These are phyloP conservation scores for Corythornis cristatus DNA, from an alignment of 2,113 vertebrate genomes.

Conservation along the genomic window DNA sequence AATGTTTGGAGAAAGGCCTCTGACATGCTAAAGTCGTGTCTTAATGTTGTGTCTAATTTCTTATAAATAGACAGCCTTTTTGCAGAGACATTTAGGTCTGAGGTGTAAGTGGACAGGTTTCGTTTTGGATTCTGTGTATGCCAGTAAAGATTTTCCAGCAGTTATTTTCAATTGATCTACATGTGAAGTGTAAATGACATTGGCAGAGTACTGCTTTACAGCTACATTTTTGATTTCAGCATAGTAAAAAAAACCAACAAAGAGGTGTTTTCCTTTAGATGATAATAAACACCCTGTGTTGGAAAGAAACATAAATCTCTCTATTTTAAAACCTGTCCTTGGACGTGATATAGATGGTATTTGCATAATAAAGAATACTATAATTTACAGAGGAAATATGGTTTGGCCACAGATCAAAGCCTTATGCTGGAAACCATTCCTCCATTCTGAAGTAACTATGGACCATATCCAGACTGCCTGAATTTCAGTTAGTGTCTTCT, in stretches of 20 bases:
- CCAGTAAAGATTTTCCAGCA: background rate
- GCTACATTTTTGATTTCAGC: background rate
- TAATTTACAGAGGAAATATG: constrained; percentile 59
- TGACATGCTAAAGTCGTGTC: background rate
- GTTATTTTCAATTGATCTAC: background rate
- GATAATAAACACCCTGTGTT: constrained; percentile 16
- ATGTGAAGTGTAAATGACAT: background rate
- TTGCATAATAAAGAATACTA: constrained; percentile 63
- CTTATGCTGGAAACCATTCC: background rate
- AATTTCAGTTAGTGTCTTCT: background rate
- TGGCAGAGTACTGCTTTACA: background rate
- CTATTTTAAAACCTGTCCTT: background rate
- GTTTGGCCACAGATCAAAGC: background rate
- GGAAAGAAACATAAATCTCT: background rate
- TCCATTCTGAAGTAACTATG: background rate
- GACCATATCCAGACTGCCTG: background rate
- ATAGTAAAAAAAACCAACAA: background rate
- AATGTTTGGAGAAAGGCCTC: background rate
- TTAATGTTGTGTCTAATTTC: fast-evolving
- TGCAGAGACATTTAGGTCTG: background rate
- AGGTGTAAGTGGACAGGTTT: background rate
- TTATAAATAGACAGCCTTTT: background rate
- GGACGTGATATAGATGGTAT: constrained; percentile 34
- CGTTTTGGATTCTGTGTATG: background rate
- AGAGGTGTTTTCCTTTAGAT: constrained; percentile 19